Conservation (phyloP, 2,888 invertebrate species). For the Nysson spinosus region DNA sequence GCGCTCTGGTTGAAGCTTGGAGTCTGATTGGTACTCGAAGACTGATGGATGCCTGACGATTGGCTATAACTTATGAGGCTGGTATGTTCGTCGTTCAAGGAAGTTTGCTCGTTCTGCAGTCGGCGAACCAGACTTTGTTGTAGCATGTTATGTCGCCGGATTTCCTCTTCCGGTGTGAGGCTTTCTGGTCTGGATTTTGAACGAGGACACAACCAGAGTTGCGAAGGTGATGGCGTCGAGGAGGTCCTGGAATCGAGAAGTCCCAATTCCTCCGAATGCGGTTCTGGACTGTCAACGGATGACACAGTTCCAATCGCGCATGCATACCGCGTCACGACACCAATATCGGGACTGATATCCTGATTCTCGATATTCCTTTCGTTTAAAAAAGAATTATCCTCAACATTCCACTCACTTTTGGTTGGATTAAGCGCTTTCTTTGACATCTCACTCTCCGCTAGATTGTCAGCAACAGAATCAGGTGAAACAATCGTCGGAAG, state of each 20-base stretch:
- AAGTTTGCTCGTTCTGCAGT: slow-evolving; percentile 48
- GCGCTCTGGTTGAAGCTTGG: not conserved
- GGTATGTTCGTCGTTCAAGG: no score
- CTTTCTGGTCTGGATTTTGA: slow-evolving; percentile 27
- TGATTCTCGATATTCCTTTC: slow-evolving; percentile 72
- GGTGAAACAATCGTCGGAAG: slow-evolving; percentile 7
- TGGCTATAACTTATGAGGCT: not conserved
- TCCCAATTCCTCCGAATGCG: slow-evolving; percentile 29
- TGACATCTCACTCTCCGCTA: no score
- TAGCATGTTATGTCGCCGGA: slow-evolving; percentile 71
- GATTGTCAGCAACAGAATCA: no score
- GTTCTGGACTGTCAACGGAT: slow-evolving; percentile 38
- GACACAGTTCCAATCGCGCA: slow-evolving; percentile 72
- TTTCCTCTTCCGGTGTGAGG: slow-evolving; percentile 57
- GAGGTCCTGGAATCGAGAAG: slow-evolving; percentile 20
- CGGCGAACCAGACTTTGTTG: slow-evolving; percentile 67
- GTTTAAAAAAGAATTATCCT: slow-evolving; percentile 38
- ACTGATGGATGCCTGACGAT: not conserved
- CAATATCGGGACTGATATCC: slow-evolving; percentile 70
- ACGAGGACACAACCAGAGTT: slow-evolving; percentile 25
- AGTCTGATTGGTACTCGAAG: slow-evolving; percentile 1
- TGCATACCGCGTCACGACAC: slow-evolving; percentile 72
- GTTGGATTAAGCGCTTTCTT: not conserved
- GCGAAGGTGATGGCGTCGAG: slow-evolving; percentile 42
- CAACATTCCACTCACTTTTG: slow-evolving; percentile 9